A percentile compares a stretch with the other conserved stretches of the same genome.
These are phyloP conservation scores for Morpho deidamia DNA, from an alignment of 2,888 invertebrate species.

Conservation along the genomic window DNA sequence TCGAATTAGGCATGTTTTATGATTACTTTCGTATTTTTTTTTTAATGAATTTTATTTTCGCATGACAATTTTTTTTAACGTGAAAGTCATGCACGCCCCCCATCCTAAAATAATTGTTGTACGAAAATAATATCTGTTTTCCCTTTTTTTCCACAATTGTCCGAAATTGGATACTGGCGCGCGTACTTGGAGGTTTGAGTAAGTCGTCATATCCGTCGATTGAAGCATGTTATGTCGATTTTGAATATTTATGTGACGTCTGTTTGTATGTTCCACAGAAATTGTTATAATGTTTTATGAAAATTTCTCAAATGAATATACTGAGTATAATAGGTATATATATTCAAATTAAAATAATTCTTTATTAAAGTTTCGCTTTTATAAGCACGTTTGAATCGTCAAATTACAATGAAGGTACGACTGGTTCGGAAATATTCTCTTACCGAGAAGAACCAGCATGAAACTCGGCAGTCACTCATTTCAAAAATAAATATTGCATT, in stretches of 20 bases:
- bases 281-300: constrained; percentile 32
- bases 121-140: constrained; percentile 66
- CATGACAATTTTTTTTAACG: constrained; percentile 28
- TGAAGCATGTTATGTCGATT: constrained; percentile 36
- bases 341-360: neutral
- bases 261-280: constrained; percentile 13
- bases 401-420: neutral
- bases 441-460: too few relatives aligned
- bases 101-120: constrained; percentile 24
- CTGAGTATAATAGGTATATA: neutral
- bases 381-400: neutral
- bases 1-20: constrained; percentile 28
- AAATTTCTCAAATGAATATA: neutral
- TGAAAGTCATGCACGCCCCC: constrained; percentile 43
- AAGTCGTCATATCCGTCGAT: constrained; percentile 44
- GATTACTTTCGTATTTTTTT: constrained; percentile 32
- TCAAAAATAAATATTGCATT: too few relatives aligned
- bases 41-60: constrained; percentile 26
- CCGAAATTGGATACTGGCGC: constrained; percentile 72
- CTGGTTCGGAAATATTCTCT: too few relatives aligned
- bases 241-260: constrained; percentile 18
- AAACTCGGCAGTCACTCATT: too few relatives aligned
- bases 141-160: constrained; percentile 60
- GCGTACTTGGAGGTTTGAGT: constrained; percentile 74
- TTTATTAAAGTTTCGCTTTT: neutral